Evolutionary conservation across 2,113 vertebrate genomes (phyloP), one percentile per base, ranked within the genome.

Genomic region (Rousettus leschenaultii): DNA sequence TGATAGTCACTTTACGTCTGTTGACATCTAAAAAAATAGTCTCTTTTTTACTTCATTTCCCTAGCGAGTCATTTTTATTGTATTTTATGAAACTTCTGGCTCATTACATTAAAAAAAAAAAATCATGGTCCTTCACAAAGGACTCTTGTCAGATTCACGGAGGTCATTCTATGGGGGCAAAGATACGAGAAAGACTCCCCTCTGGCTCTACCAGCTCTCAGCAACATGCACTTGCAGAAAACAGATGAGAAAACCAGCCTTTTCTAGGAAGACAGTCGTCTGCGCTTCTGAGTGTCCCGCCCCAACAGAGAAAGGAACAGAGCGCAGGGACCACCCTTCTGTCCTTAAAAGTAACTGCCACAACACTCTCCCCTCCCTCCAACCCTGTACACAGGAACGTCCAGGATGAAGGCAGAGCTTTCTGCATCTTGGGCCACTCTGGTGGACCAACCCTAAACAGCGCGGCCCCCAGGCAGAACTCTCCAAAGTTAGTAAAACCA

Each of bases 1-100:
- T 5, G 2, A 57, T 0, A 0, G 4, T 26, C 26, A 16, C 9
- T 33, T n/a, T 30, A 30, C 0, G 2, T 21, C 40, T 68, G 5
- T 2, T 15, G 5, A 45, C 30, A 45, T 38, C 16, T 10, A 15
- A 13, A 61, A 30, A 26, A 65, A 19, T 38, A 18, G 1, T 12
- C 53, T 45, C 68, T 53, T 21, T n/a, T 28, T 40, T 30, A 48
- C 6, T 15, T 74, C 5, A 38, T 57, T 84, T 65, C 16, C 38
- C n/a, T 33, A 73, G 2, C 28, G 28, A 83, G 4, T 33, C 0
- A 2, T 33, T 21, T 73, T 51, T 40, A 61, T 0, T 26, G 3
- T 28, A 51, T 30, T 82, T 79, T 5, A 53, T 5, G 45, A 84
- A 86, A 83, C 18, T 51, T 71, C 4, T 5, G 3, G 4, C 35